Base-by-base conservation (phyloP, 2,888 invertebrate genomes). In the Trachelus troglodyta region DNA sequence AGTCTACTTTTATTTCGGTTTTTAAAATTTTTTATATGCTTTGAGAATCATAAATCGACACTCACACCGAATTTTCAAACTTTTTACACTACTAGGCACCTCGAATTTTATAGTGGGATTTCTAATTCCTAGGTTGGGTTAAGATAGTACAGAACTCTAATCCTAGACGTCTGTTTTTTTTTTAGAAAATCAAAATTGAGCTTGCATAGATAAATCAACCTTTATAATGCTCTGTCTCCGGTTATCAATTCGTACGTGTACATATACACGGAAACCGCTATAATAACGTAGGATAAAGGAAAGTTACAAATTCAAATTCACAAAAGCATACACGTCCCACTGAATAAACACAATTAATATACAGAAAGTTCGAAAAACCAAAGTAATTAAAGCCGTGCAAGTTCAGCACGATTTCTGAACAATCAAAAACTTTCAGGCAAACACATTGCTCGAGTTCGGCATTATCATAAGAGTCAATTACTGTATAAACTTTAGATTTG, bases 81-180 rank as follows among this genome's bases (percentile, higher is more conserved):
- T 15, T 40, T 15, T 4, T 15, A 15, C 15, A 56, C 56, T 23
- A 2, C 15, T 23, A 56, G 9, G 9, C 23, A 56, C 2, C 40
- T 6, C 1, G 15, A 40, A 40, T 6, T 40, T 6, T 1, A 0
- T 15, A 0, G 2, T 15, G 6, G 15, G 4, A 15, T 4, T 40
- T 4, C 4, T 15, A 40, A 15, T 15, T 12, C 4, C 12, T 37
- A 40, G 1, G 15, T 6, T 40, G 15, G 15, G 1, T 40, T 40
- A 40, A 40, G 15, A 15, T 4, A 15, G 15, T 15, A 40, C 15
- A 40, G 40, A 40, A 40, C 6, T 15, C 2, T 1, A 15, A 40
- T 40, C 15, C 15, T 40, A 40, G 15, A 40, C 0, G 2, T 23
- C 4, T 2, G 2, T 23, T 23, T 56, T 56, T 56, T 56, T 56